Evolutionary conservation across 1,140 invertebrate genomes (phyloP).

Genomic region (Microplitis mediator): DNA sequence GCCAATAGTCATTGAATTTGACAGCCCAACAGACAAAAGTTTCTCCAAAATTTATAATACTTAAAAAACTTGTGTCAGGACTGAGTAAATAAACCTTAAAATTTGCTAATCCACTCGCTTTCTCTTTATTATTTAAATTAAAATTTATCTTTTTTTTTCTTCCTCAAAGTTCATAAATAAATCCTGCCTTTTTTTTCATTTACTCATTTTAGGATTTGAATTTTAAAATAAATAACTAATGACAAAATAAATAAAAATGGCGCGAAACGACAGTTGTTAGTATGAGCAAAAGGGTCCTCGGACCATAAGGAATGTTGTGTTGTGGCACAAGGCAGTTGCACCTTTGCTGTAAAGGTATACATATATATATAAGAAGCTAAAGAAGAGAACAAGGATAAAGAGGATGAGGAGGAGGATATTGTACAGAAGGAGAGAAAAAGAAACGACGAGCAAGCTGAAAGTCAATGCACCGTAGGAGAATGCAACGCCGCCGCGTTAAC

Average conservation of each 20-base stretch:
- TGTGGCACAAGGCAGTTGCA: slow-evolving; percentile 52
- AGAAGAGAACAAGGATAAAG: slow-evolving; percentile 12
- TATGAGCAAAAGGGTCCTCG: slow-evolving; percentile 43
- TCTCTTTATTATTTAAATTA: neutral
- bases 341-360: slow-evolving; percentile 20
- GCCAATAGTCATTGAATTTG: too few species aligned
- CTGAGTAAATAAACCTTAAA: neutral
- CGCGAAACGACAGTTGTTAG: neutral
- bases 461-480: slow-evolving; percentile 59
- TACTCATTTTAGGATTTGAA: too few species aligned
- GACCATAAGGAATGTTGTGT: slow-evolving; percentile 58
- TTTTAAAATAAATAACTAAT: neutral
- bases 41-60: neutral
- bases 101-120: slow-evolving; percentile 1
- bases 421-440: neutral
- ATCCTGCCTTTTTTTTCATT: too few species aligned
- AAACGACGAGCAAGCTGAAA: slow-evolving; percentile 34
- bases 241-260: neutral
- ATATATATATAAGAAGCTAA: neutral
- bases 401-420: neutral
- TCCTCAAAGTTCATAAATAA: too few species aligned
- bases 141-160: too few species aligned
- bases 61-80: neutral
- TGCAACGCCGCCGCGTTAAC: slow-evolving; percentile 48
- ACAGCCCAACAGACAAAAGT: neutral